phyloP scores from a whole-genome alignment of 2,797 vertebrate genomes.

The Pseudopleuronectes americanus region DNA sequence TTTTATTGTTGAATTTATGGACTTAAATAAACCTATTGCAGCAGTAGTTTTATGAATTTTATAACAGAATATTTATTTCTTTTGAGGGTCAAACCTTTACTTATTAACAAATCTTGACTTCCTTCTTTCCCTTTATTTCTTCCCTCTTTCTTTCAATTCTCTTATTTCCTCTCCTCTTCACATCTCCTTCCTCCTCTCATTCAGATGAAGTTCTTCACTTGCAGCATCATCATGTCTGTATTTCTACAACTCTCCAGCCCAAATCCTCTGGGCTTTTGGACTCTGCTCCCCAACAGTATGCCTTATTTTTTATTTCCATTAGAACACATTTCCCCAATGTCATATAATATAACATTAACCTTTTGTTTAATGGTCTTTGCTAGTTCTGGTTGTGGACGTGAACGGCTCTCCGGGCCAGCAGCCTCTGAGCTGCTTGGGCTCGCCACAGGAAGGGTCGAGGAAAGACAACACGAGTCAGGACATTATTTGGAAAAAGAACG shows the following conservation, averaged over 20 bases:
- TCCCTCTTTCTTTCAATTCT: fast-evolving
- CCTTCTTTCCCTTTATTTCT: background rate
- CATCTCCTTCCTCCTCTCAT: constrained; percentile 10
- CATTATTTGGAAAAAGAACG: constrained; percentile 71
- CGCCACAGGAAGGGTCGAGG: background rate
- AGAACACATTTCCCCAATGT: background rate
- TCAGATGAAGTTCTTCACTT: constrained; percentile 71
- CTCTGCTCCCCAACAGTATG: constrained; percentile 76
- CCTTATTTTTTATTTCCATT: constrained; percentile 11
- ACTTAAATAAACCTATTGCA: background rate
- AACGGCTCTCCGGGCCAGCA: constrained; percentile 43
- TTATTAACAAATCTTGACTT: background rate
- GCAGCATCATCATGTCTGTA: constrained; percentile 39
- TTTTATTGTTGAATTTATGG: background rate
- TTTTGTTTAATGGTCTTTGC: background rate
- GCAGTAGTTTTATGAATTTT: background rate
- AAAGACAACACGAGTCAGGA: constrained; percentile 13
- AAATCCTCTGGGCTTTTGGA: constrained; percentile 63
- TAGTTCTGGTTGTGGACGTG: constrained; percentile 73
- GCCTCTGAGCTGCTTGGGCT: constrained; percentile 60
- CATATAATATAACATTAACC: background rate
- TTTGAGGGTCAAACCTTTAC: background rate
- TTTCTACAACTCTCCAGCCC: constrained; percentile 41
- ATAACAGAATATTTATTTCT: background rate
- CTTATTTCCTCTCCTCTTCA: too few relatives aligned